phyloP scores from a whole-genome alignment of 2,113 vertebrate species.

The Otis tarda region DNA sequence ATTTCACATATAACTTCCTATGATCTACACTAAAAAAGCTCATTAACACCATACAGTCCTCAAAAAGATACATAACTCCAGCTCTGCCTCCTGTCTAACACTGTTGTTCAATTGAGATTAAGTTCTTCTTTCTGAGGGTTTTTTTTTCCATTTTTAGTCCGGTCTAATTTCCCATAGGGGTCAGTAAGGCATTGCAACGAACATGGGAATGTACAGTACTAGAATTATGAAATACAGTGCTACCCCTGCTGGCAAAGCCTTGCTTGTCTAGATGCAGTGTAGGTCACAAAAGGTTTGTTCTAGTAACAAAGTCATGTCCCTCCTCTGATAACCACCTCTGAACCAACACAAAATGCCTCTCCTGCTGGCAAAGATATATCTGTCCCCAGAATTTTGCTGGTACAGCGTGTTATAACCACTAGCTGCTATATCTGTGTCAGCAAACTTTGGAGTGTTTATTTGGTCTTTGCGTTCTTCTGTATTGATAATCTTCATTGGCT shows the following conservation, averaged over 20 bases:
- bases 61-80: neutral
- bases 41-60: neutral
- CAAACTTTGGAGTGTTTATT: neutral
- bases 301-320: neutral
- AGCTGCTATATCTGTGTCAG: neutral
- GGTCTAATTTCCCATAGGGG: neutral
- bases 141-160: neutral
- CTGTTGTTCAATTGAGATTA: neutral
- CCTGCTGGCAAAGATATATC: neutral
- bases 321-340: neutral
- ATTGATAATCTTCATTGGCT: neutral
- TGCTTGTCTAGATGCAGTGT: accelerated
- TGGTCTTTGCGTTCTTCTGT: neutral
- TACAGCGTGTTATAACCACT: neutral
- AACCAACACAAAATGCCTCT: neutral
- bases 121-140: neutral
- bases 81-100: neutral
- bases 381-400: neutral
- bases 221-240: neutral
- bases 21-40: neutral
- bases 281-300: neutral
- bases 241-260: neutral
- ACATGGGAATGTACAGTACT: neutral
- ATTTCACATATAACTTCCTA: neutral
- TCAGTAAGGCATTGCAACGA: neutral